These are phyloP conservation scores for Periparus ater DNA, from an alignment of 2,797 vertebrate genomes.

Conservation along the genomic window DNA sequence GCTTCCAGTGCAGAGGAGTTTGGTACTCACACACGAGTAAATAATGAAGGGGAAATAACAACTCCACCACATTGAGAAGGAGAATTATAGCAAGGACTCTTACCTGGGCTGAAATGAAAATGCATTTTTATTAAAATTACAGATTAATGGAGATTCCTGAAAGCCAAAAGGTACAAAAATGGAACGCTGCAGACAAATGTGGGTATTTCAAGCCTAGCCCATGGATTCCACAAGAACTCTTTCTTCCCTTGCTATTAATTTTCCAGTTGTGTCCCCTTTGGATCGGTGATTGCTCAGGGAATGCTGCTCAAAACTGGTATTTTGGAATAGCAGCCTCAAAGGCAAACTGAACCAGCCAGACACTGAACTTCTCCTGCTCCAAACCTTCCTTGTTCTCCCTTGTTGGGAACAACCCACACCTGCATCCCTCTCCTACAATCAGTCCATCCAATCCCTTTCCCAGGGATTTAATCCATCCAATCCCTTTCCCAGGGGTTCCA, in stretches of 20 bases:
- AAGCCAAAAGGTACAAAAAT: not conserved
- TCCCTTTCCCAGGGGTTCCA: not conserved
- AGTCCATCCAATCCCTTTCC: not conserved
- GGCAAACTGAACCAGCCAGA: not conserved
- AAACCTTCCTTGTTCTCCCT: not conserved
- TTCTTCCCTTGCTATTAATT: not conserved
- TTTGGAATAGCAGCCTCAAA: not conserved
- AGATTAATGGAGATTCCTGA: not conserved
- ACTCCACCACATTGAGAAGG: not conserved
- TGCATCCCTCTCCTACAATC: not conserved
- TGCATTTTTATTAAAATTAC: constrained; percentile 16
- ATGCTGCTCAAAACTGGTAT: not conserved
- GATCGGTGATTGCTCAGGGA: not conserved
- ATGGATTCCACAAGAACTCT: not conserved
- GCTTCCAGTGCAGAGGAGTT: not conserved
- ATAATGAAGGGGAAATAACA: constrained; percentile 30
- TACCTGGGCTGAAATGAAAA: constrained; percentile 34
- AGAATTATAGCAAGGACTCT: not conserved
- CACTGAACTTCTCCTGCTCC: not conserved
- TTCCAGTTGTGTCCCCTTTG: not conserved
- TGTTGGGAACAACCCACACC: rapidly evolving
- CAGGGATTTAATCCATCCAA: not conserved
- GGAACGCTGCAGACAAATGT: not conserved
- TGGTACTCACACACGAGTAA: constrained; percentile 15
- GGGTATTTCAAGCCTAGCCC: not conserved